These are phyloP conservation scores for Brachystomella parvula DNA, from an alignment of 1,140 invertebrate species.

Conservation along the genomic window DNA sequence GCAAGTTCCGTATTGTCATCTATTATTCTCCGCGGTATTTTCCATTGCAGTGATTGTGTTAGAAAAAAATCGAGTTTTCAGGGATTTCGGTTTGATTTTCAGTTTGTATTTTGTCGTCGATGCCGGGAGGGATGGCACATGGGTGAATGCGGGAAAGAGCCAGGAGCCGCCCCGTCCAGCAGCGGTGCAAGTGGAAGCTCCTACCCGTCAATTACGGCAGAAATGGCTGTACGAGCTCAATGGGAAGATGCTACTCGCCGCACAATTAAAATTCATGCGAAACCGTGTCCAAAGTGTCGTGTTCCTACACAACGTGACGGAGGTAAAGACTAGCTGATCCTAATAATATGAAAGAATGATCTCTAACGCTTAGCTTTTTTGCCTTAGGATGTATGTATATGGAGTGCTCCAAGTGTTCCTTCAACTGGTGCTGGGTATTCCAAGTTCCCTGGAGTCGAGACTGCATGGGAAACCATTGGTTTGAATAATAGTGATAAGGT, in stretches of 20 bases:
- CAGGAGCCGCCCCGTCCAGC: slow-evolving; percentile 16
- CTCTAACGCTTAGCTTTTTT: neutral
- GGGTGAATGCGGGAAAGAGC: slow-evolving; percentile 56
- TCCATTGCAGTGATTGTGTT: no score
- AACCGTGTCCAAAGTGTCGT: slow-evolving; percentile 79
- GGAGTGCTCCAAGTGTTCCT: slow-evolving; percentile 35
- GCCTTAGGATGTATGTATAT: slow-evolving; percentile 15
- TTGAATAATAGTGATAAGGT: slow-evolving; percentile 29
- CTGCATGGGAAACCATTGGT: slow-evolving; percentile 38
- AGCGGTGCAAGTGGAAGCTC: neutral
- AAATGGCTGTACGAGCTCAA: slow-evolving; percentile 53
- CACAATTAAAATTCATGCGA: slow-evolving; percentile 68
- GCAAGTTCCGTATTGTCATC: no score
- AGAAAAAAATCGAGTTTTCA: no score
- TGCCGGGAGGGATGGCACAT: slow-evolving; percentile 73
- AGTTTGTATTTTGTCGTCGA: slow-evolving; percentile 72
- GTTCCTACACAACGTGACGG: slow-evolving; percentile 77
- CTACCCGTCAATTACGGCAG: slow-evolving; percentile 55
- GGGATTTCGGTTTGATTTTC: no score
- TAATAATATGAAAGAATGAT: neutral
- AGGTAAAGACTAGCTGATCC: no score
- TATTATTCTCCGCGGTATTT: no score
- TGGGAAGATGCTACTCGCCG: slow-evolving; percentile 69
- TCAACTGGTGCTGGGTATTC: slow-evolving; percentile 35
- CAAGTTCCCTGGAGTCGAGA: slow-evolving; percentile 32